A percentile compares a stretch with the other conserved stretches of the same genome.
These are phyloP conservation scores for Timema cristinae DNA, from an alignment of 2,888 invertebrate genomes.

Conservation along the genomic window DNA sequence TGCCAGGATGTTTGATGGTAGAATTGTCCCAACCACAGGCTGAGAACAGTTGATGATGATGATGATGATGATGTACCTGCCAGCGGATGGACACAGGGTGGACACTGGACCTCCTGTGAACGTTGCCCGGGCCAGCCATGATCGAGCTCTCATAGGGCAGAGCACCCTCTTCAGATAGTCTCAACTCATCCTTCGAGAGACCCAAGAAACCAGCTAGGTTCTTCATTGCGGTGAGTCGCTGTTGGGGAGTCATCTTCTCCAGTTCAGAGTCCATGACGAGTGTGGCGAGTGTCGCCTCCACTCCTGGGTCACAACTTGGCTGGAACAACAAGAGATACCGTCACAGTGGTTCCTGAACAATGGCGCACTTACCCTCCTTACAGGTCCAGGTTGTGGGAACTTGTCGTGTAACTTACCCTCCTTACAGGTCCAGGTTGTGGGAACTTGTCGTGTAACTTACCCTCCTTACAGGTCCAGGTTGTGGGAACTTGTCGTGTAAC, in stretches of 20 bases:
- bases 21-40: too few species aligned
- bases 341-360: too few species aligned
- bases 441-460: too few species aligned
- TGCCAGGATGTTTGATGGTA: too few species aligned
- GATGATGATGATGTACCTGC: slow-evolving; percentile 50
- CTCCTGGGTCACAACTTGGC: slow-evolving; percentile 45
- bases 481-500: too few species aligned
- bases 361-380: too few species aligned
- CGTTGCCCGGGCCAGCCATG: slow-evolving; percentile 52
- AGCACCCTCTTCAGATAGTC: neutral
- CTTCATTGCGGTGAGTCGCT: slow-evolving; percentile 63
- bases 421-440: too few species aligned
- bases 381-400: too few species aligned
- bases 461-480: too few species aligned
- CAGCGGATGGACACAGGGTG: slow-evolving; percentile 49
- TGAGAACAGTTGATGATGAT: too few species aligned
- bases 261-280: slow-evolving; percentile 65
- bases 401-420: too few species aligned
- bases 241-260: slow-evolving; percentile 57
- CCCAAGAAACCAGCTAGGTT: slow-evolving; percentile 69
- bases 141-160: slow-evolving; percentile 39
- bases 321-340: slow-evolving; percentile 34
- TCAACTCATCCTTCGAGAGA: slow-evolving; percentile 27
- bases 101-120: slow-evolving; percentile 46
- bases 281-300: slow-evolving; percentile 57